Base-by-base conservation (phyloP, 2,113 vertebrate species). In the Hucho hucho region DNA sequence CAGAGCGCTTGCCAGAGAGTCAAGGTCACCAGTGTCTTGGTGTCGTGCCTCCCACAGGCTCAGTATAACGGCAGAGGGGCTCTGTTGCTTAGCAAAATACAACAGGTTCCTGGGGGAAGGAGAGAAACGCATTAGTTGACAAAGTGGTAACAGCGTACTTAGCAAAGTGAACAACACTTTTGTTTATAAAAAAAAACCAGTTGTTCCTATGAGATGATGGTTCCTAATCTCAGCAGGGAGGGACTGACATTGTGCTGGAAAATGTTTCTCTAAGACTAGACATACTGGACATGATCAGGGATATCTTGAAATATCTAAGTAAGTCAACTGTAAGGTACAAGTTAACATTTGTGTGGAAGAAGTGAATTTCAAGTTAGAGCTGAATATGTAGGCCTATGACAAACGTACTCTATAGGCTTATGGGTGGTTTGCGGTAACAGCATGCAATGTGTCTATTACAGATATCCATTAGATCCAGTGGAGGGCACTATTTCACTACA, bases 41-140 rank as follows among this genome's bases (percentile, higher is more conserved):
- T 99, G 96, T 32, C 93, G 94, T 11, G 97, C 97, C 90, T 99
- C 98, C 98, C 97, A 99, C 78, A 99, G 95, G 91, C 96, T 97
- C 90, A 99, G 91, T 81, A 99, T 97, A 88, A 98, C 95, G 0
- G 96, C 95, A 0, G 98, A 98, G 0, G 97, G 97, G 76, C 98
- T 99, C 81, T 75, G 93, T 75, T 97, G 96, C 20, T 95, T 94
- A 65, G 96, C 95, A 79, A 99, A 99, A 74, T 96, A 99, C 58
- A 94, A 94, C 84, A 99, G 92, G 81, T 99, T 98, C 87, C 97
- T 99, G 87, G 47, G n/a, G 77, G 74, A 65, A 32, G 65, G 66
- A 43, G 37, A 3, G 37, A 43, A 43, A 43, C 9, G 9, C 37
- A 3, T 43, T 43, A 43, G 29, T 43, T 76, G 7, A 80, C 6